phyloP scores from a whole-genome alignment of 2,797 vertebrate species.

The Bucorvus abyssinicus region DNA sequence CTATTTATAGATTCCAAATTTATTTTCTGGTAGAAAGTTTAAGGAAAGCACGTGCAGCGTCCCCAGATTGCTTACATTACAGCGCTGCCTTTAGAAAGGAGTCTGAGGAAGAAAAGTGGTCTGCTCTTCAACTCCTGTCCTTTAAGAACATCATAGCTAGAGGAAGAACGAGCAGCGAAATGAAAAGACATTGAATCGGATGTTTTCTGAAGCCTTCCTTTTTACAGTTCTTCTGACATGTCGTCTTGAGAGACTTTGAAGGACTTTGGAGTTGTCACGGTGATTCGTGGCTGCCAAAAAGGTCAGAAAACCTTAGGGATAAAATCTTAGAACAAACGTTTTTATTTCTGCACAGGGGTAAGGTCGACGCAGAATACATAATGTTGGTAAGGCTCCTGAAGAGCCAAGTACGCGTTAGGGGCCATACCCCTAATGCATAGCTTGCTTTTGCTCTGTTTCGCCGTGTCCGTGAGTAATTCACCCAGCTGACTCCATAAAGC shows the following conservation, averaged over 20 bases:
- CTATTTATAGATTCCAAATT: background rate
- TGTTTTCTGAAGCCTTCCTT: conserved; percentile 5
- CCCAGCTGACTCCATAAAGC: background rate
- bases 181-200: background rate
- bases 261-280: background rate
- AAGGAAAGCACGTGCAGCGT: background rate
- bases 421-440: background rate
- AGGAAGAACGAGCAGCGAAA: conserved; percentile 21
- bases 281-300: conserved; percentile 24
- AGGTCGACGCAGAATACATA: background rate
- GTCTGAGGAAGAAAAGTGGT: background rate
- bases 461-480: background rate
- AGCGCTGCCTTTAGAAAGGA: background rate
- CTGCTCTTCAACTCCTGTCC: background rate
- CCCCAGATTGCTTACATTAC: background rate
- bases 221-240: conserved; percentile 17
- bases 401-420: background rate
- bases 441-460: background rate
- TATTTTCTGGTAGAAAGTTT: background rate
- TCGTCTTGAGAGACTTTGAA: conserved; percentile 16
- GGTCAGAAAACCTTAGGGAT: conserved; percentile 12
- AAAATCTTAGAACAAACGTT: background rate
- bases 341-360: background rate
- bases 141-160: background rate
- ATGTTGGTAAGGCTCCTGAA: background rate